Conservation (phyloP, 2,888 invertebrate species). For the Macroteleia sp. region DNA sequence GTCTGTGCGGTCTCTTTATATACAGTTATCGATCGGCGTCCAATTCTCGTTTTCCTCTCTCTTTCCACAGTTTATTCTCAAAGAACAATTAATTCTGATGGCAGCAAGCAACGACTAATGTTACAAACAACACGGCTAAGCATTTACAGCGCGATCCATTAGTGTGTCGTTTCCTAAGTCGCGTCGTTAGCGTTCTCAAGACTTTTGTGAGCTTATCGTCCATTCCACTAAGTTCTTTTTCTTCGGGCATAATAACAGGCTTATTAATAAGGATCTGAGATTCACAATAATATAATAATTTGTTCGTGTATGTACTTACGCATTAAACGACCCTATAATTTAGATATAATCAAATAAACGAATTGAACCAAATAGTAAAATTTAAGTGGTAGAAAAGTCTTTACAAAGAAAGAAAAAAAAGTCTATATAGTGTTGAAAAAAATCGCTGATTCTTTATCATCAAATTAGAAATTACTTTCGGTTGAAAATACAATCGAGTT, state of each 20-base stretch:
- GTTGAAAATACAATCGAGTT: too few species aligned
- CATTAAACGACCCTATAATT: constrained; percentile 26
- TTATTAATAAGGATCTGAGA: constrained; percentile 45
- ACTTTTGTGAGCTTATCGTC: constrained; percentile 64
- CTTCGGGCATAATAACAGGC: constrained; percentile 46
- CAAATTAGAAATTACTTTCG: too few species aligned
- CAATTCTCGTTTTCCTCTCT: not conserved
- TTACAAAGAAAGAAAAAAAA: not conserved
- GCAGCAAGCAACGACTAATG: constrained; percentile 65
- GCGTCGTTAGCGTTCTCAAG: constrained; percentile 62
- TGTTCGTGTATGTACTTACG: constrained; percentile 41
- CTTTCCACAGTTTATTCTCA: constrained; percentile 46
- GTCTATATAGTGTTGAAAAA: constrained; percentile 1
- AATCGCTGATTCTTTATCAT: not conserved
- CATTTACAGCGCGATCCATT: constrained; percentile 60
- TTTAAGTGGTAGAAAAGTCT: constrained; percentile 11
- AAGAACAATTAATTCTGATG: constrained; percentile 61
- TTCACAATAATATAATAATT: constrained; percentile 28
- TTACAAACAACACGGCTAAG: constrained; percentile 65
- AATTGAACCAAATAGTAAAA: constrained; percentile 25
- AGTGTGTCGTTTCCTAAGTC: constrained; percentile 60
- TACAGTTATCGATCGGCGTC: constrained; percentile 39
- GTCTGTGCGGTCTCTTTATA: constrained; percentile 45
- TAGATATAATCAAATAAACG: constrained; percentile 56
- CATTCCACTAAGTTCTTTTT: constrained; percentile 58